phyloP scores from a whole-genome alignment of 2,888 invertebrate genomes.

The Muscina levida region DNA sequence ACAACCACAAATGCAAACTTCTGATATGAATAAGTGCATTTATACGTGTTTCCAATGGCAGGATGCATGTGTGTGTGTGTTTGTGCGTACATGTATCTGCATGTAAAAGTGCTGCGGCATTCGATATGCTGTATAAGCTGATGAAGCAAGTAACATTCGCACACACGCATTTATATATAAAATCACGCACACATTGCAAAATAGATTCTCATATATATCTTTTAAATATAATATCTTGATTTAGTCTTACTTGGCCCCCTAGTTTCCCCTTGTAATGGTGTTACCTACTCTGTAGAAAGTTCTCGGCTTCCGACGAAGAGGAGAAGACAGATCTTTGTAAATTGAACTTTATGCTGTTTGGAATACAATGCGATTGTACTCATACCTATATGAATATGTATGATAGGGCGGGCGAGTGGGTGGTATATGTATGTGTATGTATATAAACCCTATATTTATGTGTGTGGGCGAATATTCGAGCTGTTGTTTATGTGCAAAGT shows the following conservation, averaged over 20 bases:
- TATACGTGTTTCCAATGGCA: too few relatives aligned
- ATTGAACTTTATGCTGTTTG: conserved; percentile 10
- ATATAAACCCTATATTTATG: too few relatives aligned
- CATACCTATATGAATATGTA: neutral
- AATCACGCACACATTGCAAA: neutral
- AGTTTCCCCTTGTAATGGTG: neutral
- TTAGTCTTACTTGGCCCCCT: neutral
- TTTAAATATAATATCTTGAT: conserved; percentile 21
- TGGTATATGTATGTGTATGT: too few relatives aligned
- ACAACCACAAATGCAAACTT: too few relatives aligned
- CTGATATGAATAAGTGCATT: too few relatives aligned
- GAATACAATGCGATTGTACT: conserved; percentile 1
- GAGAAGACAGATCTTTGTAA: conserved; percentile 3
- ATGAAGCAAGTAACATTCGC: neutral
- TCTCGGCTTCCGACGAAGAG: neutral
- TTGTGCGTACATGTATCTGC: too few relatives aligned
- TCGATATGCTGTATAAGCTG: neutral
- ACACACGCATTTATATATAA: too few relatives aligned
- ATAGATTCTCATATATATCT: conserved; percentile 1
- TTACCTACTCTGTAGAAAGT: too few relatives aligned
- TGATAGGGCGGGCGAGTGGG: too few relatives aligned
- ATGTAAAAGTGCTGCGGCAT: too few relatives aligned
- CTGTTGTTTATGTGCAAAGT: conserved; percentile 30
- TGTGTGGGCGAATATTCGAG: neutral
- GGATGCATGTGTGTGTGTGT: too few relatives aligned